A percentile compares a stretch with the other conserved stretches of the same genome.
These are phyloP conservation scores for Stenichneumon culpator DNA, from an alignment of 2,888 invertebrate species.

Conservation along the genomic window DNA sequence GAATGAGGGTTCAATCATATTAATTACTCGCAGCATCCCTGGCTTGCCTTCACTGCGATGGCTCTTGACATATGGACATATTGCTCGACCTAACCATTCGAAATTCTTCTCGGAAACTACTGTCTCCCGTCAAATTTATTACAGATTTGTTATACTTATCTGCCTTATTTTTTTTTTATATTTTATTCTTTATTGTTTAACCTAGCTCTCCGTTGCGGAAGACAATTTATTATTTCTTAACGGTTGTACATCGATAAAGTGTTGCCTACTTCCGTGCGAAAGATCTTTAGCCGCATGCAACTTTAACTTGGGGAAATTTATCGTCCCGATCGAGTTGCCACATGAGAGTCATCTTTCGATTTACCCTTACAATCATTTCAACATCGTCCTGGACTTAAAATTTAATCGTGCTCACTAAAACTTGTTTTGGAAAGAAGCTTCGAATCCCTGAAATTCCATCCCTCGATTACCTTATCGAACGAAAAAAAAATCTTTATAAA, in stretches of 20 bases:
- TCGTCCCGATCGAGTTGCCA: conserved; percentile 14
- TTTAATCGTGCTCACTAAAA: neutral
- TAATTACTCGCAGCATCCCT: conserved; percentile 77
- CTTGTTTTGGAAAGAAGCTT: neutral
- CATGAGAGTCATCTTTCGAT: conserved; percentile 12
- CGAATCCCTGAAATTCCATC: neutral
- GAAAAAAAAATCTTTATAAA: neutral
- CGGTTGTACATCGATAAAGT: conserved; percentile 19
- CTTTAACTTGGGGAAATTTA: conserved; percentile 31
- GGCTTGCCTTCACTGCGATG: conserved; percentile 60
- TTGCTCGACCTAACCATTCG: neutral
- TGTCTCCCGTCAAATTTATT: neutral
- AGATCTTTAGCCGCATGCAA: neutral
- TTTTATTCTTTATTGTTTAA: too few relatives aligned
- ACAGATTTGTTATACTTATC: neutral
- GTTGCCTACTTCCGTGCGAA: conserved; percentile 14
- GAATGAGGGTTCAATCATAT: conserved; percentile 79
- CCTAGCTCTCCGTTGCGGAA: neutral
- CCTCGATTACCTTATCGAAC: neutral
- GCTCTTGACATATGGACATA: conserved; percentile 65
- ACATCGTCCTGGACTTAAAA: neutral
- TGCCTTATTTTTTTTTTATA: neutral
- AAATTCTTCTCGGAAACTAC: conserved; percentile 1
- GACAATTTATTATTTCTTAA: neutral
- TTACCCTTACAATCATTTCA: neutral